Evolutionary conservation across 1,140 invertebrate genomes (phyloP).

Genomic region (Zaprionus nigranus): DNA sequence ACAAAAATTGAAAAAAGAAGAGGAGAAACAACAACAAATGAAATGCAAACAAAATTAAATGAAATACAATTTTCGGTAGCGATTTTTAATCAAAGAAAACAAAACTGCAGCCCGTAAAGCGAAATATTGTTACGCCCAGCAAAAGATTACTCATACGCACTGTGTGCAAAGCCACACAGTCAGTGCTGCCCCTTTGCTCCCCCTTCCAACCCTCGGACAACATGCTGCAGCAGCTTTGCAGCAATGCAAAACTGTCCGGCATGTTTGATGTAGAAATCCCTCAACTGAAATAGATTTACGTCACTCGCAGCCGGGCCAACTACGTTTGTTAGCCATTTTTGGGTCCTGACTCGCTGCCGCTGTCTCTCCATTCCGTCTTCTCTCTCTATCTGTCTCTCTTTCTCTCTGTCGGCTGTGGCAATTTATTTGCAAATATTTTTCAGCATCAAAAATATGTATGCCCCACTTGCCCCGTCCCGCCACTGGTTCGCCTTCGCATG

Average conservation of each 20-base stretch:
- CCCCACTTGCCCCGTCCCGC: neutral
- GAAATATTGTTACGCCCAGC: slow-evolving; percentile 35
- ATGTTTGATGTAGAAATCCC: slow-evolving; percentile 81
- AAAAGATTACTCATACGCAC: slow-evolving; percentile 71
- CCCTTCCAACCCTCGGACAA: slow-evolving; percentile 39
- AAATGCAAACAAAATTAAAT: slow-evolving; percentile 59
- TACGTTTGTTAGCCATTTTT: slow-evolving; percentile 77
- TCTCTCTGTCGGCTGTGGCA: slow-evolving; percentile 49
- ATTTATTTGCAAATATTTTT: slow-evolving; percentile 79
- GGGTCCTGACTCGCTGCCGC: slow-evolving; percentile 4
- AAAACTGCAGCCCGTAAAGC: slow-evolving; percentile 16
- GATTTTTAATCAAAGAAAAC: slow-evolving; percentile 70
- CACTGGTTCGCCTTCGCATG: neutral
- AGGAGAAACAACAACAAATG: slow-evolving; percentile 8
- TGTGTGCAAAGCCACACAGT: slow-evolving; percentile 41
- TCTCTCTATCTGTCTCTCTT: slow-evolving; percentile 12
- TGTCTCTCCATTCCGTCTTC: slow-evolving; percentile 7
- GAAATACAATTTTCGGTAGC: slow-evolving; percentile 68
- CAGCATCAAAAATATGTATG: slow-evolving; percentile 72
- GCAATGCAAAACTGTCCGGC: slow-evolving; percentile 76
- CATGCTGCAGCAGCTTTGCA: slow-evolving; percentile 38
- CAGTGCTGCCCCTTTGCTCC: too few relatives aligned
- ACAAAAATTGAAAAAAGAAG: slow-evolving; percentile 21
- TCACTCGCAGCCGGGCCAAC: slow-evolving; percentile 73
- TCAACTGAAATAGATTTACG: slow-evolving; percentile 83